Base-by-base conservation (phyloP, 2,797 vertebrate genomes). In the Parambassis ranga region DNA sequence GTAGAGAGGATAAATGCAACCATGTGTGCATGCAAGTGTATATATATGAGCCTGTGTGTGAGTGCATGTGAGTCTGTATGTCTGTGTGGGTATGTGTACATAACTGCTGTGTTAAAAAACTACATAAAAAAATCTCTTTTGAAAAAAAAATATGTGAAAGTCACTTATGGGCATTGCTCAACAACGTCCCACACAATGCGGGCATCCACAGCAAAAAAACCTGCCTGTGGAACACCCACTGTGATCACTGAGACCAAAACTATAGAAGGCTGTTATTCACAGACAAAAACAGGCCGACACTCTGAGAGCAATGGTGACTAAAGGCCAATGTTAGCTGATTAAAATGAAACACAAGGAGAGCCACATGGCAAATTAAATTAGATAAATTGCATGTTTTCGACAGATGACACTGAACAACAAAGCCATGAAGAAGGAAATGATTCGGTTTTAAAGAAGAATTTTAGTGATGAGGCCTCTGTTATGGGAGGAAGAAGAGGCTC, bases 11-110 rank as follows among this genome's bases (percentile, higher is more conserved):
- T 91, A 89, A 91, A 79, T 82, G 84, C 81, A 89, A 89, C 87
- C 90, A 91, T 91, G 86, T 91, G 88, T 91, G 76, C 71, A 60
- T 74, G 82, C 77, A 75, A 86, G 88, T 86, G 78, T 83, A 81
- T 75, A 81, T 75, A 72, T 70, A 68, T 71, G 74, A 76, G 80
- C 51, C 57, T 67, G 55, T 77, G 70, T 61, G 65, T 65, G 68
- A 49, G 32, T 53, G 39, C 27, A 6, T 65, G 27, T 6, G 16
- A 46, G 60, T 33, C 43, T 38, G 27, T 38, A 38, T 52, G 76
- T 69, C 65, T 59, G 64, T 14, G 43, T 62, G 64, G 37, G 56
- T 56, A 74, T 73, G 65, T 85, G 65, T 67, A 71, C 44, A 71
- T 49, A 41, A 75, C 36, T 30, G 41, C 44, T 26, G 30, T 55